Percentiles rank a stretch among this genome's conserved stretches.
Conservation (phyloP, 2,888 invertebrate genomes). For the Xylophagus ater region DNA sequence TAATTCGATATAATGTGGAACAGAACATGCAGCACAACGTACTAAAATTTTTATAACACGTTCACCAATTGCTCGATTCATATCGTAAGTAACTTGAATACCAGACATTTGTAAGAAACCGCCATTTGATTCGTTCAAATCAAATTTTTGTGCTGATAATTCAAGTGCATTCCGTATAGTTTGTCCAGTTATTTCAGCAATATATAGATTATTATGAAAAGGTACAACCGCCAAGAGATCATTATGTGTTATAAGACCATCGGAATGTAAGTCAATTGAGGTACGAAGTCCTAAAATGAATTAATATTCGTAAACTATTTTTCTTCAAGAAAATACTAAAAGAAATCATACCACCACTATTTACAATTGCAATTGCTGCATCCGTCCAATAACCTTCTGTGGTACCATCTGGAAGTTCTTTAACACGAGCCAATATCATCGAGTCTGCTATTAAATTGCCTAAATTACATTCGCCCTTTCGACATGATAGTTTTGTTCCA, state of each 20-base stretch:
- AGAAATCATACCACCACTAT: conserved; percentile 52
- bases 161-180: conserved; percentile 55
- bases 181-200: conserved; percentile 54
- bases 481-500: conserved; percentile 50
- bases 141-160: conserved; percentile 46
- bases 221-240: conserved; percentile 66
- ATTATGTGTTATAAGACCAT: conserved; percentile 53
- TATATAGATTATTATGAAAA: conserved; percentile 57
- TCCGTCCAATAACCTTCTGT: conserved; percentile 56
- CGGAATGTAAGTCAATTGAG: conserved; percentile 46
- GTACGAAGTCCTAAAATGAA: conserved; percentile 45
- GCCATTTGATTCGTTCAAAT: conserved; percentile 46
- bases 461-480: conserved; percentile 67
- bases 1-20: conserved; percentile 48
- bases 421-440: conserved; percentile 43
- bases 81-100: conserved; percentile 56
- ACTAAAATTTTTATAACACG: conserved; percentile 53
- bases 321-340: neutral
- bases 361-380: conserved; percentile 61
- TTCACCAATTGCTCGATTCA: conserved; percentile 46
- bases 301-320: neutral
- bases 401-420: conserved; percentile 32
- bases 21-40: conserved; percentile 55
- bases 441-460: conserved; percentile 75
- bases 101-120: conserved; percentile 80